phyloP scores from a whole-genome alignment of 2,888 invertebrate species.

The Galerucella nymphaeae region DNA sequence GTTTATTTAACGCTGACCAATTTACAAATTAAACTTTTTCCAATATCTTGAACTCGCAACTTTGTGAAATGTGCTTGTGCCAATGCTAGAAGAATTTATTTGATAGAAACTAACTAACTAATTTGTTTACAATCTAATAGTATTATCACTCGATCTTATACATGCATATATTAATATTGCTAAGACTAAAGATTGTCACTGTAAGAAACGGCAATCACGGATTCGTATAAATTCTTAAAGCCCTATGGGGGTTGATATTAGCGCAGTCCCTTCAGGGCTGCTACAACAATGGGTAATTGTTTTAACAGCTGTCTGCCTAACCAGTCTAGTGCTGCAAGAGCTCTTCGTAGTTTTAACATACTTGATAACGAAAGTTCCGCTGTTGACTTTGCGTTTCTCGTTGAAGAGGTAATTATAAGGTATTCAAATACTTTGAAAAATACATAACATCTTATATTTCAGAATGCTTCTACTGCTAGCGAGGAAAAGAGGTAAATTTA shows the following conservation, averaged over 20 bases:
- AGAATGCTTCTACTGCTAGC: constrained; percentile 43
- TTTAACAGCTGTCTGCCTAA: constrained; percentile 66
- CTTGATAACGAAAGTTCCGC: constrained; percentile 48
- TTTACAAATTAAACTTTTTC: not conserved
- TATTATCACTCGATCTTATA: not conserved
- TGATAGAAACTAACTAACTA: not conserved
- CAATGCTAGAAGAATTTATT: not conserved
- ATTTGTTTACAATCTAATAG: not conserved
- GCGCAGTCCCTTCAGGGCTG: constrained; percentile 61
- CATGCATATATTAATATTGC: not conserved
- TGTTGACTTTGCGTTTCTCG: constrained; percentile 55
- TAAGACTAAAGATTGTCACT: constrained; percentile 6
- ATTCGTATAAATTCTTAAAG: constrained; percentile 44
- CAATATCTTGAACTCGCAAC: not conserved
- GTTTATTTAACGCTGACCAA: not conserved
- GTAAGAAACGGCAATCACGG: constrained; percentile 7
- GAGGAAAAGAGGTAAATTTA: constrained; percentile 46
- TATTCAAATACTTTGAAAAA: not conserved
- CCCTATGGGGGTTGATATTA: constrained; percentile 60
- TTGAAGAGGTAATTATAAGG: constrained; percentile 55
- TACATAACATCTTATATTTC: constrained; percentile 34
- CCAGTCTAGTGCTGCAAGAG: constrained; percentile 52
- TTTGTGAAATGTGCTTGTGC: constrained; percentile 1
- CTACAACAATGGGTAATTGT: constrained; percentile 66
- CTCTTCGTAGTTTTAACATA: constrained; percentile 52